These are phyloP conservation scores for Caenorhabditis doughertyi DNA, from an alignment of 2,888 invertebrate species.

Conservation along the genomic window DNA sequence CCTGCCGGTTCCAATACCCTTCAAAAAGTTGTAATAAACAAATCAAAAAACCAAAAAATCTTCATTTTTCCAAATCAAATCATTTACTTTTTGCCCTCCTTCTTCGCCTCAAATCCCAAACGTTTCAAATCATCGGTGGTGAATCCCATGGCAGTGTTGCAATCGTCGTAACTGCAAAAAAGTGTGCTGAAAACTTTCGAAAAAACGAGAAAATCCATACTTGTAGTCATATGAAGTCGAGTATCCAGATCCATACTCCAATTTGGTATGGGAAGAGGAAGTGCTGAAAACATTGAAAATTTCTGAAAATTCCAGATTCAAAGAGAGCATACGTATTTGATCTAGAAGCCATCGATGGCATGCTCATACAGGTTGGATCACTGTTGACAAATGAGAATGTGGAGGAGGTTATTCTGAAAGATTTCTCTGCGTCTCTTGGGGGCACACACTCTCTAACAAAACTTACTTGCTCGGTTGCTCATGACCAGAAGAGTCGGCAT, in stretches of 20 bases:
- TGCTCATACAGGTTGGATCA: slow-evolving; percentile 9
- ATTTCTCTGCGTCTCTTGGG: neutral
- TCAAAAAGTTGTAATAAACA: too few species aligned
- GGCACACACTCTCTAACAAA: neutral
- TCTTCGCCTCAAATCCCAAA: slow-evolving; percentile 30
- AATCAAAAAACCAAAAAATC: neutral
- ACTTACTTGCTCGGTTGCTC: slow-evolving; percentile 11
- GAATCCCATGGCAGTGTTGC: slow-evolving; percentile 37
- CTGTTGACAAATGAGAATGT: neutral
- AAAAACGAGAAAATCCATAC: neutral
- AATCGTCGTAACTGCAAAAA: slow-evolving; percentile 34
- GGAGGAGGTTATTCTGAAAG: neutral
- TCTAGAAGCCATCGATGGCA: neutral
- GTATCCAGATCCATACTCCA: neutral
- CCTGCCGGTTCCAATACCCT: too few species aligned
- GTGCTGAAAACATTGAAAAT: neutral
- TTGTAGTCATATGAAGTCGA: slow-evolving; percentile 3
- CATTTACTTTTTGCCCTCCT: slow-evolving; percentile 6
- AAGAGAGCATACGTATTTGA: neutral
- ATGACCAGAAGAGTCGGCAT: slow-evolving; percentile 18
- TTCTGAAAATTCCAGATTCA: neutral
- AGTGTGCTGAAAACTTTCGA: neutral
- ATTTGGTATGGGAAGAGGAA: slow-evolving; percentile 19
- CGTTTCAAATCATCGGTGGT: slow-evolving; percentile 32
- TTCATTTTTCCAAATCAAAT: neutral